Evolutionary conservation across 2,888 invertebrate genomes (phyloP), one percentile per base, ranked within the genome.

Genomic region (Amblyjoppa fuscipennis): DNA sequence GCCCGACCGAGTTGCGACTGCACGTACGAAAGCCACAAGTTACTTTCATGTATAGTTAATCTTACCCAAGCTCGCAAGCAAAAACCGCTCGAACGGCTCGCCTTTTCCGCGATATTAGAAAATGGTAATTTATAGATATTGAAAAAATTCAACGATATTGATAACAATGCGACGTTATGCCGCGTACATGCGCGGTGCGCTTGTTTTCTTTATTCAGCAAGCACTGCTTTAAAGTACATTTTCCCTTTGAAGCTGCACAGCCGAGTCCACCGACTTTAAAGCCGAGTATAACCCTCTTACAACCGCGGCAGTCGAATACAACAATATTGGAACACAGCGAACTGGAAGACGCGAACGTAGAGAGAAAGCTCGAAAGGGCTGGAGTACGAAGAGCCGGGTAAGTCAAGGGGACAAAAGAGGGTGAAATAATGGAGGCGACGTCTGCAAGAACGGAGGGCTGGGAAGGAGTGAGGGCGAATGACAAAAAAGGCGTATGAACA

Each of bases 301-400:
- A 59, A 7, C 11, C 28, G 59, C 59, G 59, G 11, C 28, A 13
- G 28, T 59, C 25, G 59, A 16, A 45, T 16, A 45, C 3, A 59
- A 59, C 28, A 13, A 59, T 59, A 59, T 59, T 59, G 59, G 13
- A 25, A 59, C 9, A 28, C 28, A 6, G 1, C 4, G 59, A 13
- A 28, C 28, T 59, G 13, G 59, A 66, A 51, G 20, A 49, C 59
- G 34, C 20, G 56, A 51, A 74, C 49, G 9, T 13, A 70, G 51
- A 25, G 16, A 16, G 9, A 59, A 56, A 9, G n/a, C 13, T 3
- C 38, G 9, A 59, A 56, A 9, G n/a, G 20, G 4, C 38, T 9
- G 53, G 16, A 56, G 59, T 31, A 41, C 74, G n/a, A 59, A 25
- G n/a, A 45, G 31, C 45, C 20, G 41, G 28, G 11, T 28, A 51